Evolutionary conservation across 2,797 vertebrate genomes (phyloP).

Genomic region (Hypotaenidia okinawae): DNA sequence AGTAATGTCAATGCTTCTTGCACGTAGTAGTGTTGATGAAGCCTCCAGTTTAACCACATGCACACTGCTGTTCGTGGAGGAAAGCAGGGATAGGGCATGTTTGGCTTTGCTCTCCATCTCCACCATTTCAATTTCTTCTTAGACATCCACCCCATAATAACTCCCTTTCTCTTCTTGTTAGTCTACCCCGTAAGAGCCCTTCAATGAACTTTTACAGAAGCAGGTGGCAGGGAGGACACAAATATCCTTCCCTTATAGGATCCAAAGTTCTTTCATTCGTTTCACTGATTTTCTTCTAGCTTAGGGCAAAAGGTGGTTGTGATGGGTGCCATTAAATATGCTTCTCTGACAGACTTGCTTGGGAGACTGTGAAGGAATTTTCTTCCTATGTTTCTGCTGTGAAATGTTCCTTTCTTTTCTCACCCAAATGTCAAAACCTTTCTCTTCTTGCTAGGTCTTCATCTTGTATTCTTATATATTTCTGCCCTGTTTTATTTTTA

Average conservation of each 20-base stretch:
- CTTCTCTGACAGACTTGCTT: background rate
- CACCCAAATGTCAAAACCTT: background rate
- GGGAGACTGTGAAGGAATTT: background rate
- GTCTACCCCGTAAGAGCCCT: background rate
- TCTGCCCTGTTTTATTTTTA: background rate
- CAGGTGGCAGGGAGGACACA: background rate
- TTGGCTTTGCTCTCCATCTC: background rate
- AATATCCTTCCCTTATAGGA: background rate
- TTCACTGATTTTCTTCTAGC: background rate
- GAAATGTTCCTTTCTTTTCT: background rate
- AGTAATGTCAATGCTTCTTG: background rate
- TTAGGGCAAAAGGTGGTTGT: background rate
- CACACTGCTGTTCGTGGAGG: rapidly evolving
- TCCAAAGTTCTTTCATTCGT: background rate
- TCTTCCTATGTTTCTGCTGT: background rate
- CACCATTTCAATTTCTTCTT: background rate
- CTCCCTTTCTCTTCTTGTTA: background rate
- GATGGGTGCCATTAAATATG: background rate
- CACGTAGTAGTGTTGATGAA: background rate
- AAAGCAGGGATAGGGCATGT: background rate
- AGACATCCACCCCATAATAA: background rate
- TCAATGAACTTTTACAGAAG: background rate
- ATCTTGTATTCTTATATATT: background rate
- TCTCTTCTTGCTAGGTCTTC: background rate
- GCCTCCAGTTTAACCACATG: background rate